Conservation (phyloP, 2,113 vertebrate genomes). For the Puffinus mauretanicus region DNA sequence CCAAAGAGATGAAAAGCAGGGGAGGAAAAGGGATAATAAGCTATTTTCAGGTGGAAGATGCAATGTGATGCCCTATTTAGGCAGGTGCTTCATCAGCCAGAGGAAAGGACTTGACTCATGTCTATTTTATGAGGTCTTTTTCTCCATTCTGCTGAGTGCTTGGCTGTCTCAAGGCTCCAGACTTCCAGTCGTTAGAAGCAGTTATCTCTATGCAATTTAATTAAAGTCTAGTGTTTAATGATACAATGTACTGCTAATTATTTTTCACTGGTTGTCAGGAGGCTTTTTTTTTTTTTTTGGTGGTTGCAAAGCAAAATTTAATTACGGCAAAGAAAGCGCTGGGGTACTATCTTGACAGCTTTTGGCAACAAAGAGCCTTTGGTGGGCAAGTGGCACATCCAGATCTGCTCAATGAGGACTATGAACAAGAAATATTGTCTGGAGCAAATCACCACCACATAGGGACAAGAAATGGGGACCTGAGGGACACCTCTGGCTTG, state of each 20-base stretch:
- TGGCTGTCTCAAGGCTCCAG: constrained; percentile 19
- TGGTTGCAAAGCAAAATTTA: constrained; percentile 49
- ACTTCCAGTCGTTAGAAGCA: constrained; percentile 62
- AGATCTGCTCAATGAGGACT: background rate
- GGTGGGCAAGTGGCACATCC: background rate
- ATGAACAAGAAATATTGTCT: background rate
- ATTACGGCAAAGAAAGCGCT: background rate
- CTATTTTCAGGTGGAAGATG: constrained; percentile 35
- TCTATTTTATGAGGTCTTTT: constrained; percentile 41
- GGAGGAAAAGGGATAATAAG: background rate
- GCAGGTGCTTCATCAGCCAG: constrained; percentile 40
- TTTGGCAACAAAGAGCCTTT: background rate
- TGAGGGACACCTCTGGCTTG: background rate
- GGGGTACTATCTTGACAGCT: background rate
- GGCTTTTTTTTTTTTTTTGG: background rate
- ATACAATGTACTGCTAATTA: constrained; percentile 75
- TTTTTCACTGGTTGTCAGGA: constrained; percentile 70
- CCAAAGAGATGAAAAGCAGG: constrained; percentile 20
- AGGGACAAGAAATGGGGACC: background rate
- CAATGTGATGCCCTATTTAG: constrained; percentile 5
- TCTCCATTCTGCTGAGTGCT: constrained; percentile 51
- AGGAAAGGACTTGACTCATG: constrained; percentile 10
- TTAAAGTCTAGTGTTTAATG: constrained; percentile 80
- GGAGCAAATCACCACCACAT: background rate
- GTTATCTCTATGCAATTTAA: constrained; percentile 77